phyloP scores from a whole-genome alignment of 2,888 invertebrate genomes.

The Tachina grossa region DNA sequence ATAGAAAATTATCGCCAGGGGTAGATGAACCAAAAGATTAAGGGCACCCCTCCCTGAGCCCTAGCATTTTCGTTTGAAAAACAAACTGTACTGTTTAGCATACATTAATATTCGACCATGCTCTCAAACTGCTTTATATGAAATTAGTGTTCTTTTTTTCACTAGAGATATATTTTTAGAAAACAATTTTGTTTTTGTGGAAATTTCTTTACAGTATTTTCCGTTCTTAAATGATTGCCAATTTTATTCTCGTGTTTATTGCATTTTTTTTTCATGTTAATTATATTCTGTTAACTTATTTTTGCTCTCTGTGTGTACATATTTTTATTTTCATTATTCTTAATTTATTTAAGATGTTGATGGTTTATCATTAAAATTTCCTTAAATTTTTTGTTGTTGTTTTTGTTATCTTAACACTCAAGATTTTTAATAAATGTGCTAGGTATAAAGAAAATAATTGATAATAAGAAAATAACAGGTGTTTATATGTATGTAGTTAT shows the following conservation, averaged over 20 bases:
- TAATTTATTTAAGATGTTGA: slow-evolving; percentile 59
- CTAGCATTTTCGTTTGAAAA: not conserved
- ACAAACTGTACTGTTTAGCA: not conserved
- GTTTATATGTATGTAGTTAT: slow-evolving; percentile 30
- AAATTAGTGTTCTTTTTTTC: slow-evolving; percentile 4
- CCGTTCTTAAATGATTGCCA: slow-evolving; percentile 64
- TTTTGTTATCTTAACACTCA: slow-evolving; percentile 43
- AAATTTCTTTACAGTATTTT: slow-evolving; percentile 52
- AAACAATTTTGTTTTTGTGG: slow-evolving; percentile 35
- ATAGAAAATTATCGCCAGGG: no score
- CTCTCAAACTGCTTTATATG: not conserved
- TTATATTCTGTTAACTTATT: slow-evolving; percentile 50
- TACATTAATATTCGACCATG: slow-evolving; percentile 5
- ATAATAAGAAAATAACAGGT: slow-evolving; percentile 61
- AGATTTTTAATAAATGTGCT: slow-evolving; percentile 48
- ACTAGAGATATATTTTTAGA: slow-evolving; percentile 54
- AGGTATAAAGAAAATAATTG: slow-evolving; percentile 44
- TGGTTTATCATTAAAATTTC: slow-evolving; percentile 58
- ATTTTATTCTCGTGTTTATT: slow-evolving; percentile 61
- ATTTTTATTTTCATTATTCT: slow-evolving; percentile 38
- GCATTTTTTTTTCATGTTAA: slow-evolving; percentile 41
- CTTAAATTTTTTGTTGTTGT: slow-evolving; percentile 41
- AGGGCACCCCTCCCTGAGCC: not conserved
- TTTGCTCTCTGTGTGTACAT: slow-evolving; percentile 10
- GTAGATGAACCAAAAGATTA: not conserved